Conservation (phyloP, 2,113 vertebrate genomes). For the Nibea albiflora region DNA sequence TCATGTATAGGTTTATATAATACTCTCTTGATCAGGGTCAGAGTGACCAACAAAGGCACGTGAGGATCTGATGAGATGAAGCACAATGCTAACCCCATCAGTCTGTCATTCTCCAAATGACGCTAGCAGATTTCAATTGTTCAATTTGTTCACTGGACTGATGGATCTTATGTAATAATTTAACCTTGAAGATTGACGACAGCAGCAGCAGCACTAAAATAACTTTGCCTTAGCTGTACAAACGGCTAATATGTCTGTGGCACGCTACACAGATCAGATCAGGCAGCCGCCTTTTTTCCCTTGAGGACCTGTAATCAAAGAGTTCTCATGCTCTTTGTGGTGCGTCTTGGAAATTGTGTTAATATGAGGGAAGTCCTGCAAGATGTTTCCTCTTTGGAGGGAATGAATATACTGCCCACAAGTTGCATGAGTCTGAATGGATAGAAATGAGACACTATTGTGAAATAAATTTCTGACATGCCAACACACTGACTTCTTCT, state of each 20-base stretch:
- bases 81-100: too few species aligned
- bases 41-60: background rate
- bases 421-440: slow-evolving; percentile 31
- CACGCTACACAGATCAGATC: background rate
- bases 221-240: too few species aligned
- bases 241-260: background rate
- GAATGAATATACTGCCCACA: slow-evolving; percentile 35
- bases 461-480: slow-evolving; percentile 25
- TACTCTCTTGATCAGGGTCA: too few species aligned
- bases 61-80: background rate
- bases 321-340: slow-evolving; percentile 10
- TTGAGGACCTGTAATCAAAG: slow-evolving; percentile 12
- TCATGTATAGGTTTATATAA: too few species aligned
- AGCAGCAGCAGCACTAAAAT: too few species aligned
- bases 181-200: background rate
- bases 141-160: background rate
- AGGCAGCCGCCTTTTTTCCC: slow-evolving; percentile 29
- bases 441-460: background rate
- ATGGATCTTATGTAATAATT: background rate
- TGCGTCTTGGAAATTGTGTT: background rate
- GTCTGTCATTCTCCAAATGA: background rate
- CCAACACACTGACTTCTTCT: slow-evolving; percentile 30
- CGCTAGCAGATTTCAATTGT: background rate
- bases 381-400: slow-evolving; percentile 72
- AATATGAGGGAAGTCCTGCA: slow-evolving; percentile 75